Conservation (phyloP, 1,140 invertebrate genomes). For the Thalassaphorura encarpata region DNA sequence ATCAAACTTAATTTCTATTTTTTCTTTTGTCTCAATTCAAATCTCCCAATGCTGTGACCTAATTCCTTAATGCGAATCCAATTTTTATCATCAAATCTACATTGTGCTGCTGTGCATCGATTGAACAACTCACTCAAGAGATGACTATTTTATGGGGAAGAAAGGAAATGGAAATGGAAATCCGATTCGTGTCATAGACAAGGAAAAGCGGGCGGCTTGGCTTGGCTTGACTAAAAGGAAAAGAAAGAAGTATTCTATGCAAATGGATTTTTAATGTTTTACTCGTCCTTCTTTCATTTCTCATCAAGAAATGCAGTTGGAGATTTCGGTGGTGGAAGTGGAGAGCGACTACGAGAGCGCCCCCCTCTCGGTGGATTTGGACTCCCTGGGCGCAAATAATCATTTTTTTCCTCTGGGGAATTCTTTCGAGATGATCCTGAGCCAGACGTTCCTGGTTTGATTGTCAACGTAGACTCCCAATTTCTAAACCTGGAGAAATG, state of each 20-base stretch:
- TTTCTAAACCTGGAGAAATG: constrained; percentile 27
- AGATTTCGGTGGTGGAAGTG: constrained; percentile 15
- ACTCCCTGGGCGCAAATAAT: too few species aligned
- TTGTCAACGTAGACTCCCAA: constrained; percentile 30
- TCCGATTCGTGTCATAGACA: too few species aligned
- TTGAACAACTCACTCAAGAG: too few species aligned
- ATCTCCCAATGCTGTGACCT: too few species aligned
- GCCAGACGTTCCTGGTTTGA: constrained; percentile 25
- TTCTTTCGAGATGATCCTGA: constrained; percentile 12
- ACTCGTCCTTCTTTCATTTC: background rate
- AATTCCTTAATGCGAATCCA: too few species aligned
- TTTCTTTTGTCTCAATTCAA: too few species aligned
- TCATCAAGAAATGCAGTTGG: constrained; percentile 9
- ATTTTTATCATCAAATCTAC: background rate
- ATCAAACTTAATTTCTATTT: too few species aligned
- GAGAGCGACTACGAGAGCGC: constrained; percentile 9
- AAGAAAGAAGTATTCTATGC: background rate
- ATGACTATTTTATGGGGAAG: too few species aligned
- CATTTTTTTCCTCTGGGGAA: constrained; percentile 20
- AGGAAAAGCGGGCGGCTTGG: too few species aligned
- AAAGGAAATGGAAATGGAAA: too few species aligned
- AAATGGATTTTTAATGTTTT: constrained; percentile 1
- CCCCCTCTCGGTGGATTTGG: background rate
- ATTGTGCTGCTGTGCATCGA: background rate
- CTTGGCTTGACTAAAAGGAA: background rate